Evolutionary conservation across 1,140 invertebrate species (phyloP), one percentile per base, ranked within the genome.

Genomic region (Hesperophylax magnus): DNA sequence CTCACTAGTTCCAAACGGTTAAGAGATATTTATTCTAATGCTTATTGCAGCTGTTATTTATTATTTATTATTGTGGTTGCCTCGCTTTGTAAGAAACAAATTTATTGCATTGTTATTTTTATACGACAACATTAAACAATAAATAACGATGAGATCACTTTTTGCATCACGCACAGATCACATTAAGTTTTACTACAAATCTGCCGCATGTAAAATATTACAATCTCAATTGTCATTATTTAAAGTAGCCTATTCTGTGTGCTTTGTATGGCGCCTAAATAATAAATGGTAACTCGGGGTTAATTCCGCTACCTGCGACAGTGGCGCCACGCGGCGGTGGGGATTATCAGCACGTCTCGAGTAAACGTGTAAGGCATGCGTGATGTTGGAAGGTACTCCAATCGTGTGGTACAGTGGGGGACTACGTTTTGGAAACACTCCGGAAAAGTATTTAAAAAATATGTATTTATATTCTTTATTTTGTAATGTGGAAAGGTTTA

Each of bases 261-360:
- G 24, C 20, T 22, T 24, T 20, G 18, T 24, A 24, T 20, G 15
- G 9, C 20, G 5, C 18, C 8, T 61, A 61, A 61, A 61, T 61
- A 61, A 61, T 61, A 24, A 61, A 61, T 61, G 39, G 39, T 47
- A 61, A 61, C 18, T 61, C 24, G 18, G 9, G 9, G 58, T 61
- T 61, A 61, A 61, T 61, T 61, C 24, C 20, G 58, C 58, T 61
- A 61, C 58, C 58, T 61, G 58, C 9, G 24, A 61, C 58, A 15
- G 8, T 61, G 24, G 58, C 58, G 58, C 18, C 58, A 24, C 58
- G 58, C 58, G 58, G 58, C 58, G 58, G 58, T 15, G 6, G 58
- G 18, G 58, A 22, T 20, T 22, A 61, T 61, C 14, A 61, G 8
- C 58, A 61, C 58, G 58, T 61, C 24, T 22, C 58, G 8, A 20